phyloP scores from a whole-genome alignment of 2,888 invertebrate species.

The Tyria jacobaeae region DNA sequence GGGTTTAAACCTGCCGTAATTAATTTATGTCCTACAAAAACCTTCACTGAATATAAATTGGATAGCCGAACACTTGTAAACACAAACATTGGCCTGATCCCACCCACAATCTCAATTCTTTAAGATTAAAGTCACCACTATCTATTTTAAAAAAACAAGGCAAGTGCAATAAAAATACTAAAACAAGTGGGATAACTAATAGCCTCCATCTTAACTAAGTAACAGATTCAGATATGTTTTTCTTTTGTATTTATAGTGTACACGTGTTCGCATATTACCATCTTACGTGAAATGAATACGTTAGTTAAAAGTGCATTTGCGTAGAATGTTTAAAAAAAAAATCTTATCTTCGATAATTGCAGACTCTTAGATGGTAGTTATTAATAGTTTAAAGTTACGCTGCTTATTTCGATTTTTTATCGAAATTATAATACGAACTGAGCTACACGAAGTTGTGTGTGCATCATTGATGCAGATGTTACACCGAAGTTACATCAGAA shows the following conservation, averaged over 20 bases:
- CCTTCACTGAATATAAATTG: not conserved
- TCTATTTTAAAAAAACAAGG: not conserved
- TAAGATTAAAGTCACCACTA: not conserved
- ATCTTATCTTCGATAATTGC: not conserved
- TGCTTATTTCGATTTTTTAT: not conserved
- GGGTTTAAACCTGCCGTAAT: constrained; percentile 39
- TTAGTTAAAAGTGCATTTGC: not conserved
- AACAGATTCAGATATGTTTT: too few species aligned
- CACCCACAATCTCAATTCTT: not conserved
- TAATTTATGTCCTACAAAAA: constrained; percentile 36
- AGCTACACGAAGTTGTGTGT: not conserved
- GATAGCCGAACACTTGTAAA: not conserved
- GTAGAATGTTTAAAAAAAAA: not conserved
- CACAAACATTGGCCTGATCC: not conserved
- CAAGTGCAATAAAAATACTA: too few species aligned
- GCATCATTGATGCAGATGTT: too few species aligned
- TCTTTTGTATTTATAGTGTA: too few species aligned
- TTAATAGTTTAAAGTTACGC: not conserved
- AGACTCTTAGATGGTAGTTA: not conserved
- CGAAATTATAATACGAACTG: not conserved
- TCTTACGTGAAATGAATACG: not conserved
- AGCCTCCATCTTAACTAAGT: not conserved
- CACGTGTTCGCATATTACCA: not conserved
- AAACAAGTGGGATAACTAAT: too few species aligned
- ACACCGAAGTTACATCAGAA: too few species aligned